A percentile compares a stretch with the other conserved stretches of the same genome.
These are phyloP conservation scores for Cryptomyrus ogoouensis DNA, from an alignment of 2,113 vertebrate genomes.

Conservation along the genomic window DNA sequence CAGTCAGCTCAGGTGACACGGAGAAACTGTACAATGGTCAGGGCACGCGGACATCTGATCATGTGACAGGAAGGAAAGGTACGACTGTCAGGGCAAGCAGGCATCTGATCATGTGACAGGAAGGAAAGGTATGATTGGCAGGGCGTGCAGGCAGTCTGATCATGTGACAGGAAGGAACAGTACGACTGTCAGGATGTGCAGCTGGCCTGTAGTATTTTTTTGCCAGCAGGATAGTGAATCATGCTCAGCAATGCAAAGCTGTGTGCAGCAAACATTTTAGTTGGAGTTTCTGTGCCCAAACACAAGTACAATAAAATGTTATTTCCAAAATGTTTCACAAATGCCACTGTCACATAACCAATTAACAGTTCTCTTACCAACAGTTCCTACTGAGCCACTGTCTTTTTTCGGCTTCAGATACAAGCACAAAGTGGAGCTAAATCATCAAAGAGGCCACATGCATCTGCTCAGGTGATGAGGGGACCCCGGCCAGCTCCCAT, in stretches of 20 bases:
- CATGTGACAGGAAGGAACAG: background rate
- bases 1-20: background rate
- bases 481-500: background rate
- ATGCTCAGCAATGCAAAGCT: background rate
- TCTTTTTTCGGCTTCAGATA: slow-evolving; percentile 63
- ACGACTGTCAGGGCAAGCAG: background rate
- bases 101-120: background rate
- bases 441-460: slow-evolving; percentile 60
- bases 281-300: background rate
- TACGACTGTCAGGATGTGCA: background rate
- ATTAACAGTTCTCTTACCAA: background rate
- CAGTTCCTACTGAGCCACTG: background rate
- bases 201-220: background rate
- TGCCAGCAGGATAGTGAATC: background rate
- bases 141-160: background rate
- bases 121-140: background rate
- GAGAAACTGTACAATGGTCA: background rate
- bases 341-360: background rate
- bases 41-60: background rate
- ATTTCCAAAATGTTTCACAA: background rate
- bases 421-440: slow-evolving; percentile 70
- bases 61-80: background rate
- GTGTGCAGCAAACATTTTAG: background rate
- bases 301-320: background rate
- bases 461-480: slow-evolving; percentile 74